These are phyloP conservation scores for Cenopis cana DNA, from an alignment of 2,888 invertebrate species.

Conservation along the genomic window DNA sequence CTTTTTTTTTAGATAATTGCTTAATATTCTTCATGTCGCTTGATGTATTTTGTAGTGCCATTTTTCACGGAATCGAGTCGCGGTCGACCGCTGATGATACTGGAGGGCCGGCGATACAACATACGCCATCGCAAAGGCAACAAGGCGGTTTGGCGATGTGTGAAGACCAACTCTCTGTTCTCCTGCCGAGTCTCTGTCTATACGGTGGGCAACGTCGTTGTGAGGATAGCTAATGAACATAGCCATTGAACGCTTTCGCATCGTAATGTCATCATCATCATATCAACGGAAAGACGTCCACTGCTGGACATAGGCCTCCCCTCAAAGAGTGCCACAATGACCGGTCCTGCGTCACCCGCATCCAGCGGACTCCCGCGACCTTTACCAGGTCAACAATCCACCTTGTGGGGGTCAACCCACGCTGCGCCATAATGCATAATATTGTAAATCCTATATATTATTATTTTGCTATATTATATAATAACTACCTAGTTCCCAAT, in stretches of 20 bases:
- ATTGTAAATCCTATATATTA: too few species aligned
- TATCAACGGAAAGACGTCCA: too few species aligned
- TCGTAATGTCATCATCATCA: too few species aligned
- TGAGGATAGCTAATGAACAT: conserved; percentile 25
- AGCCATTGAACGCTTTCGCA: conserved; percentile 17
- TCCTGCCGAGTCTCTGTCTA: conserved; percentile 26
- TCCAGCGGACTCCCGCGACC: too few species aligned
- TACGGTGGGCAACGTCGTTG: conserved; percentile 5
- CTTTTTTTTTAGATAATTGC: background rate
- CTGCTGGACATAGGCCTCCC: too few species aligned
- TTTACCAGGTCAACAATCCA: too few species aligned
- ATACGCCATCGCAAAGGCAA: conserved; percentile 35
- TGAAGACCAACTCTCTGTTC: conserved; percentile 4
- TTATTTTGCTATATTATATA: too few species aligned
- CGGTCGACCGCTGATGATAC: conserved; percentile 13
- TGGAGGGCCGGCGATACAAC: conserved; percentile 46
- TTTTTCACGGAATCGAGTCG: background rate
- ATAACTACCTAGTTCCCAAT: too few species aligned
- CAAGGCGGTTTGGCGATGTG: conserved; percentile 48
- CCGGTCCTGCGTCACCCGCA: too few species aligned
- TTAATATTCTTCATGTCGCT: background rate
- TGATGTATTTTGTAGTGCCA: background rate
- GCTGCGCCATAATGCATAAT: too few species aligned
- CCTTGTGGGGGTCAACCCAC: too few species aligned
- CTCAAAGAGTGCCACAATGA: too few species aligned